phyloP scores from a whole-genome alignment of 2,888 invertebrate species.

The Bombyx huttoni region DNA sequence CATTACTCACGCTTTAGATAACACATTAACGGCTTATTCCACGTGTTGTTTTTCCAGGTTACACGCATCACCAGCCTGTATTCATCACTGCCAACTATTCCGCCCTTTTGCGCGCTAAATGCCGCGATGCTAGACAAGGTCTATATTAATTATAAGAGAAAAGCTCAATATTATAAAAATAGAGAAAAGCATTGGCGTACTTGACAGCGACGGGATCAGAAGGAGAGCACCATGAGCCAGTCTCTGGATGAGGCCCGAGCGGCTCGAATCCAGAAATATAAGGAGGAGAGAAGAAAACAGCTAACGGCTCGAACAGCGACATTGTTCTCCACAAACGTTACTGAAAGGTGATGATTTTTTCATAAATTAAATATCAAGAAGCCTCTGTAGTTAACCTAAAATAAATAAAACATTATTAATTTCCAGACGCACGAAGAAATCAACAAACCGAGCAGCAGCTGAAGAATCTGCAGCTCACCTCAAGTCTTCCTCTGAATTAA shows the following conservation, averaged over 20 bases:
- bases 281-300: slow-evolving; percentile 80
- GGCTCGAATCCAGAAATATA: slow-evolving; percentile 79
- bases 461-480: slow-evolving; percentile 42
- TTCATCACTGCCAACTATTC: slow-evolving; percentile 63
- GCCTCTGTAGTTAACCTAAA: not conserved
- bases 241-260: slow-evolving; percentile 66
- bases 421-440: slow-evolving; percentile 50
- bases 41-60: slow-evolving; percentile 39
- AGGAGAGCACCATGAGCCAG: slow-evolving; percentile 44
- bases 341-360: slow-evolving; percentile 39
- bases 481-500: slow-evolving; percentile 63
- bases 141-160: slow-evolving; percentile 31
- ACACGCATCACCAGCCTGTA: slow-evolving; percentile 39
- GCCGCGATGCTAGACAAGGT: slow-evolving; percentile 61
- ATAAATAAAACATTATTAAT: slow-evolving; percentile 7
- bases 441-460: slow-evolving; percentile 34
- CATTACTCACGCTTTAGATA: slow-evolving; percentile 17
- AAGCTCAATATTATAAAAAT: slow-evolving; percentile 26
- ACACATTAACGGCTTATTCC: not conserved
- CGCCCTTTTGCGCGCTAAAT: slow-evolving; percentile 55
- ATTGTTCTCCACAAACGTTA: slow-evolving; percentile 77
- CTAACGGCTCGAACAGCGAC: slow-evolving; percentile 73
- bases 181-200: slow-evolving; percentile 34
- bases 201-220: slow-evolving; percentile 37
- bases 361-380: not conserved